These are phyloP conservation scores for Serinus canaria DNA, from an alignment of 2,113 vertebrate species.

Conservation along the genomic window DNA sequence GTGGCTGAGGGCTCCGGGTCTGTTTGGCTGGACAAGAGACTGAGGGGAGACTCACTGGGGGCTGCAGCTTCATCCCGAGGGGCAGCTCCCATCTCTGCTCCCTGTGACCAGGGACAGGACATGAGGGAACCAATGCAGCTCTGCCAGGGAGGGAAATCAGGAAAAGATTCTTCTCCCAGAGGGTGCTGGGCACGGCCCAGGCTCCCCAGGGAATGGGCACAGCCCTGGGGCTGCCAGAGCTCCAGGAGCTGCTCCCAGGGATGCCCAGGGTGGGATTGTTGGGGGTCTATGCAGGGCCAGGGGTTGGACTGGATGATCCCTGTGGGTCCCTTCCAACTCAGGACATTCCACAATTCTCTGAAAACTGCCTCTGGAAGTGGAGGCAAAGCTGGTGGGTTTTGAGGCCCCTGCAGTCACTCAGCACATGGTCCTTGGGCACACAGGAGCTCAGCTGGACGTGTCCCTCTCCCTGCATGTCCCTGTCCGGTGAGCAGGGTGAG, in stretches of 20 bases:
- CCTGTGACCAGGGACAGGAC: neutral
- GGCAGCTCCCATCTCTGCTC: neutral
- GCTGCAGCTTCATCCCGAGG: neutral
- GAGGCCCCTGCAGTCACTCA: neutral
- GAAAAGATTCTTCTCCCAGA: too few species aligned
- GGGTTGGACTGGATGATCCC: fast-evolving
- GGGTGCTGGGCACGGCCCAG: too few species aligned
- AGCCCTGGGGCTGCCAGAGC: too few species aligned
- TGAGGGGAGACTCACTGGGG: neutral
- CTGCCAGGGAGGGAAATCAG: too few species aligned
- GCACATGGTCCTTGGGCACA: fast-evolving
- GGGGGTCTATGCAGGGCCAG: too few species aligned
- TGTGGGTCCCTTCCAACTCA: fast-evolving
- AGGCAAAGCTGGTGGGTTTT: neutral
- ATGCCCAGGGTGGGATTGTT: too few species aligned
- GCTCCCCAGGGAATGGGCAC: too few species aligned
- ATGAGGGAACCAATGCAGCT: neutral
- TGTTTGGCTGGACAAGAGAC: neutral
- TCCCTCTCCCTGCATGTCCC: neutral
- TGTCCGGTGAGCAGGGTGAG: conserved; percentile 5
- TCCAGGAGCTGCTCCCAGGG: too few species aligned
- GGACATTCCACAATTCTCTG: neutral
- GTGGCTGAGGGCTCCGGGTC: neutral
- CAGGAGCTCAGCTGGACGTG: neutral
- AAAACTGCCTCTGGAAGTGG: neutral